These are phyloP conservation scores for Heliconius nattereri DNA, from an alignment of 1,140 invertebrate genomes.

Conservation along the genomic window DNA sequence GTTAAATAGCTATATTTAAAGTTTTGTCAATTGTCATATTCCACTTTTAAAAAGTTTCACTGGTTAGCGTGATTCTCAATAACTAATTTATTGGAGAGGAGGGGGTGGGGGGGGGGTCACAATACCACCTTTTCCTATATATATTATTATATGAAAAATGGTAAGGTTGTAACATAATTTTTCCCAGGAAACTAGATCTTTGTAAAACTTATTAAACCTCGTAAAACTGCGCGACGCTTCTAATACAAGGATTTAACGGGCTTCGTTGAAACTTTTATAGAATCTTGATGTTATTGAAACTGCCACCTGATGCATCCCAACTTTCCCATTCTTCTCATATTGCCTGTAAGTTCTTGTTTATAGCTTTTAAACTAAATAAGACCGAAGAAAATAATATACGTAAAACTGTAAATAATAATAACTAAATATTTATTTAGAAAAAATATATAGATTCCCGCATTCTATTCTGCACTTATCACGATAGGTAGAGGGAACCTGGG, in stretches of 20 bases:
- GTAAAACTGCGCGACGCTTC: background rate
- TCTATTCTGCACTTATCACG: too few relatives aligned
- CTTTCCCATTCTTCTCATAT: constrained; percentile 1
- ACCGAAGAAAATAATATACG: too few relatives aligned
- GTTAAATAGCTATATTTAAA: background rate
- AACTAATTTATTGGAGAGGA: too few relatives aligned
- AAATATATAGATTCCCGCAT: too few relatives aligned
- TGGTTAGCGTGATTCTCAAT: too few relatives aligned
- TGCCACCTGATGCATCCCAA: background rate
- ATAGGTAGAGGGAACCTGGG: too few relatives aligned
- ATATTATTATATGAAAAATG: background rate
- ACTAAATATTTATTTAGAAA: too few relatives aligned
- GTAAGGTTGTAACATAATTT: background rate
- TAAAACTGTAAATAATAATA: too few relatives aligned
- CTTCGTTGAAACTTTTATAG: constrained; percentile 1
- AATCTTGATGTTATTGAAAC: constrained; percentile 9
- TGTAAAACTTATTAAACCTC: constrained; percentile 2
- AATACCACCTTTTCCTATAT: too few relatives aligned
- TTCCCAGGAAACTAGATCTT: background rate
- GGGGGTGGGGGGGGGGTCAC: too few relatives aligned
- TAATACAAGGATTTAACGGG: constrained; percentile 1
- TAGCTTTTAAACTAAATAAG: background rate
- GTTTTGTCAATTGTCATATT: background rate
- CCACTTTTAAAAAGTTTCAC: too few relatives aligned
- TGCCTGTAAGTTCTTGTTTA: background rate